Conservation (phyloP, 2,888 invertebrate species). For the Morpho deidamia region DNA sequence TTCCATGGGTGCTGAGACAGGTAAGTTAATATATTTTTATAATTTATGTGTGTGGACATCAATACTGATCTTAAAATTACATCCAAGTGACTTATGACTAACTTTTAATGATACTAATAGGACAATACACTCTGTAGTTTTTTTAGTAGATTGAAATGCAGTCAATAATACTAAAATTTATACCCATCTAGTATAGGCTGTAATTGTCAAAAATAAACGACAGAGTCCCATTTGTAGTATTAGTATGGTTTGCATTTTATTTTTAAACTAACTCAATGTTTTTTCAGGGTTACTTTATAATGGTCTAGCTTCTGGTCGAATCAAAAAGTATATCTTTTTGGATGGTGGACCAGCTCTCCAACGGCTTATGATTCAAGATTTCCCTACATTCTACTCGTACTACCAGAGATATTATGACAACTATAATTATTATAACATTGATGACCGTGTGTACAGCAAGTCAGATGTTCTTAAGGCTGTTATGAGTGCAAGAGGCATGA, state of each 20-base stretch:
- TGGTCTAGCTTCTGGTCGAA: slow-evolving; percentile 64
- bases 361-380: slow-evolving; percentile 35
- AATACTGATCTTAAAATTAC: no score
- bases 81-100: no score
- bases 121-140: no score
- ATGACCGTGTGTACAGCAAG: slow-evolving; percentile 33
- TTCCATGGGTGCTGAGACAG: slow-evolving; percentile 62
- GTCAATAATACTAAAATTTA: no score
- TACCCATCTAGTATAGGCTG: no score
- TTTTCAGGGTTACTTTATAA: slow-evolving; percentile 56
- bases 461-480: slow-evolving; percentile 57
- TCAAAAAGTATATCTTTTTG: slow-evolving; percentile 54
- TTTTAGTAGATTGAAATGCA: no score
- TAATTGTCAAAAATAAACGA: no score
- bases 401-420: slow-evolving; percentile 48
- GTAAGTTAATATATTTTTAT: slow-evolving; percentile 29
- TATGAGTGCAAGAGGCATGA: slow-evolving; percentile 56
- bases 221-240: no score
- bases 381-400: slow-evolving; percentile 41
- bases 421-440: slow-evolving; percentile 39
- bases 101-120: no score
- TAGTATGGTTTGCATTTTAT: no score
- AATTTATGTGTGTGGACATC: no score
- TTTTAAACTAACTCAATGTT: no score
- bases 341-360: slow-evolving; percentile 45